Evolutionary conservation across 2,797 vertebrate species (phyloP).

Genomic region (Manis crassicaudata): DNA sequence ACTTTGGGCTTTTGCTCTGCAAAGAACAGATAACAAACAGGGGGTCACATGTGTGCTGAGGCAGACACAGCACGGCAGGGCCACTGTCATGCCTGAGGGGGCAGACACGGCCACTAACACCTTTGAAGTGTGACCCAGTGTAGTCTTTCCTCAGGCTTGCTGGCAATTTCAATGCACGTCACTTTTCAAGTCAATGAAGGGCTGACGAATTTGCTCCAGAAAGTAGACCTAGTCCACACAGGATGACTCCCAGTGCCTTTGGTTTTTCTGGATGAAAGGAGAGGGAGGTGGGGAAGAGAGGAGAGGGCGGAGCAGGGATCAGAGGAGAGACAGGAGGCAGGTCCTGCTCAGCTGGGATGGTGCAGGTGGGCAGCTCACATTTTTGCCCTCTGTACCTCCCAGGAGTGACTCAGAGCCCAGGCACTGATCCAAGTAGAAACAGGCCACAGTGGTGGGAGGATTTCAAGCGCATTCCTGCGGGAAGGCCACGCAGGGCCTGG

Average conservation of each 20-base stretch:
- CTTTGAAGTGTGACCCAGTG: not conserved
- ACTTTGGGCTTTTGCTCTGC: conserved; percentile 80
- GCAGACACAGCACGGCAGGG: not conserved
- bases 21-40: conserved; percentile 50
- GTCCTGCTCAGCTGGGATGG: no score
- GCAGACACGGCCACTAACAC: not conserved
- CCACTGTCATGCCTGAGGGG: accelerated
- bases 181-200: not conserved
- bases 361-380: no score
- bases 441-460: no score
- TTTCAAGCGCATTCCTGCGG: no score
- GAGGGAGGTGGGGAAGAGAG: not conserved
- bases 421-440: no score
- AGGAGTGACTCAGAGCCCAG: no score
- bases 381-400: no score
- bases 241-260: not conserved
- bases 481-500: no score
- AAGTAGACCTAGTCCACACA: not conserved
- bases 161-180: not conserved
- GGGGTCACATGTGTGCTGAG: not conserved
- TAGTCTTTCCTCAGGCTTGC: not conserved
- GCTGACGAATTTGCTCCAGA: not conserved
- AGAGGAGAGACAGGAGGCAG: not conserved
- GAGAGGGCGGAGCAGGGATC: not conserved
- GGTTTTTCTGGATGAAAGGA: not conserved